phyloP scores from a whole-genome alignment of 64 coral and sea anemone genomes.

The Anthopleura sola region DNA sequence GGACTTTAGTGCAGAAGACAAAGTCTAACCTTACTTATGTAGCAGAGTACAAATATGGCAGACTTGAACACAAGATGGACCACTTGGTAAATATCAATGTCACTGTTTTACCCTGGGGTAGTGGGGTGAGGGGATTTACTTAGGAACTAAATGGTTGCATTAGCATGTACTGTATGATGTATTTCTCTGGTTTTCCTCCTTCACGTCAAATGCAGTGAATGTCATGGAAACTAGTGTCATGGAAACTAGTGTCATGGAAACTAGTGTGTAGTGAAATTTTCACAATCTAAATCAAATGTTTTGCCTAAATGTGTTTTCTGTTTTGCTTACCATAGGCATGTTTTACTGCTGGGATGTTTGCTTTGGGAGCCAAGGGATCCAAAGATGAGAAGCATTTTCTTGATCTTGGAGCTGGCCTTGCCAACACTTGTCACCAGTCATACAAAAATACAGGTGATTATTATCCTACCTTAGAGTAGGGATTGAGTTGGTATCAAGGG shows the following conservation, averaged over 20 bases:
- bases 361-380: conserved; percentile 78
- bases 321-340: conserved; percentile 69
- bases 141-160: not conserved
- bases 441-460: conserved; percentile 80
- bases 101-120: not conserved
- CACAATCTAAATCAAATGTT: no score
- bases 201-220: no score
- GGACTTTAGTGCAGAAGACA: conserved; percentile 61
- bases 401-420: conserved; percentile 67
- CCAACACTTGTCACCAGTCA: conserved; percentile 93
- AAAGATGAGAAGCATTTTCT: conserved; percentile 84
- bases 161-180: no score
- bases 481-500: no score
- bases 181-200: no score
- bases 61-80: conserved; percentile 97
- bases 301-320: not conserved
- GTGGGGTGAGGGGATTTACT: not conserved
- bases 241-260: no score
- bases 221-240: no score
- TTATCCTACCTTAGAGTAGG: not conserved
- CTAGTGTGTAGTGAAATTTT: no score
- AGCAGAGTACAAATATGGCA: conserved; percentile 90
- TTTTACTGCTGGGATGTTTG: conserved; percentile 98
- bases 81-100: conserved; percentile 64
- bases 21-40: conserved; percentile 86